Evolutionary conservation across 2,888 invertebrate species (phyloP).

Genomic region (Calliopum simillimum): DNA sequence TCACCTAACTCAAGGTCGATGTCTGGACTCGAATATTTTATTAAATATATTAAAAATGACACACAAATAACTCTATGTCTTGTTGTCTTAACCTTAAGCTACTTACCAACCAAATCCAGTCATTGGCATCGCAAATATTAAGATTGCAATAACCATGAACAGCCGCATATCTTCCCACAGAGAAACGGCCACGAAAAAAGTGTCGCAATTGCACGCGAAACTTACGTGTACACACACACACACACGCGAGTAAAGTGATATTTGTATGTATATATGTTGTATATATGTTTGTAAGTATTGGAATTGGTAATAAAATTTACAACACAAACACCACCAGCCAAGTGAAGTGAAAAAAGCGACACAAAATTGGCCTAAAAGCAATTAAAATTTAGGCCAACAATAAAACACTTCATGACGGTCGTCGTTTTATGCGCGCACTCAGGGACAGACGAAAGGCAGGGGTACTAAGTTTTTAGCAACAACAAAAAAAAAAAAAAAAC

Average conservation of each 20-base stretch:
- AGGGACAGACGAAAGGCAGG: not conserved
- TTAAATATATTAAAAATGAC: too few relatives aligned
- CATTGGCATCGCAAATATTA: slow-evolving; percentile 89
- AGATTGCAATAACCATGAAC: slow-evolving; percentile 84
- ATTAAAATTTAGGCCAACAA: slow-evolving; percentile 21
- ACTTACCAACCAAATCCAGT: slow-evolving; percentile 91
- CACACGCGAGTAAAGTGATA: slow-evolving; percentile 14
- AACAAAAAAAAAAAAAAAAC: too few relatives aligned
- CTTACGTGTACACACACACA: slow-evolving; percentile 5
- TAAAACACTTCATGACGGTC: slow-evolving; percentile 11
- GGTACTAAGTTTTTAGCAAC: too few relatives aligned
- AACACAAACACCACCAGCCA: slow-evolving; percentile 9
- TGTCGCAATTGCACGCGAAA: slow-evolving; percentile 31
- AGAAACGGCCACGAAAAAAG: slow-evolving; percentile 24
- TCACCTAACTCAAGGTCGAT: too few relatives aligned
- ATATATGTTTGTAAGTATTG: not conserved
- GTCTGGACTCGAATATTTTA: too few relatives aligned
- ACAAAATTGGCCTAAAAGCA: not conserved
- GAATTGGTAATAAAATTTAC: slow-evolving; percentile 1
- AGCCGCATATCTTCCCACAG: slow-evolving; percentile 73
- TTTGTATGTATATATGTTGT: too few relatives aligned
- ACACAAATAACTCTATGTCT: slow-evolving; percentile 5
- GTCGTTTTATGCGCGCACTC: too few relatives aligned
- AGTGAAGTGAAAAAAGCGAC: not conserved
- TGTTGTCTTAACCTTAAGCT: not conserved